Conservation (phyloP, 2,797 vertebrate species). For the Microctenopoma stevenorrisi region DNA sequence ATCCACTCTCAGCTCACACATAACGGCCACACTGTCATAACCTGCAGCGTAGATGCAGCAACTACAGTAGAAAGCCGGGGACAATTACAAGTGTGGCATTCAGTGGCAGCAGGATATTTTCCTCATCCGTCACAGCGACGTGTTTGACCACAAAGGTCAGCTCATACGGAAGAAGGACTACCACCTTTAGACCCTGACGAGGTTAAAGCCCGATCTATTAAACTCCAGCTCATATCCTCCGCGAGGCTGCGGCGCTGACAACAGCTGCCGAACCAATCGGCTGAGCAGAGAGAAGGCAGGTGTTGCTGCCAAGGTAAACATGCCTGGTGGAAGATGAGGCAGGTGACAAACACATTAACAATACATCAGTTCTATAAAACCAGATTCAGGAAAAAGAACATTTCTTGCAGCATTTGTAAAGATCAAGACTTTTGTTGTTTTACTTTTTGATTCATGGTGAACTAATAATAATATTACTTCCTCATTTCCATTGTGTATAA, state of each 20-base stretch:
- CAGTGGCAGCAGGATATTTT: conserved; percentile 24
- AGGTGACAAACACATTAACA: conserved; percentile 31
- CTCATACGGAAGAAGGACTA: conserved; percentile 4
- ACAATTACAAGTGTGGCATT: conserved; percentile 9
- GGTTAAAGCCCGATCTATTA: conserved; percentile 36
- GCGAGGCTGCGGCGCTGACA: conserved; percentile 12
- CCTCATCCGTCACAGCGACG: conserved; percentile 31
- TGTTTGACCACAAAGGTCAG: conserved; percentile 63
- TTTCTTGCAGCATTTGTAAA: background rate
- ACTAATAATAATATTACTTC: background rate
- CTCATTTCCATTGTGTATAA: conserved; percentile 18
- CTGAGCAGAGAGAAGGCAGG: conserved; percentile 17
- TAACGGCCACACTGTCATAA: too few relatives aligned
- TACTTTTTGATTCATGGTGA: too few relatives aligned
- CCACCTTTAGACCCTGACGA: conserved; percentile 2
- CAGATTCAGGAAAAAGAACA: background rate
- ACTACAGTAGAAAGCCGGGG: background rate
- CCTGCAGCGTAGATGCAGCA: background rate
- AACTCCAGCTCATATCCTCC: conserved; percentile 33
- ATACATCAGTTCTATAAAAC: conserved; percentile 28
- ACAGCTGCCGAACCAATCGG: conserved; percentile 30
- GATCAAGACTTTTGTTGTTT: background rate
- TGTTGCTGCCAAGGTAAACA: conserved; percentile 56
- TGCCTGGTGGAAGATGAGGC: conserved; percentile 20
- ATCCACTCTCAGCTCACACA: background rate